Evolutionary conservation across 2,888 invertebrate species (phyloP).

Genomic region (Oscheius onirici): DNA sequence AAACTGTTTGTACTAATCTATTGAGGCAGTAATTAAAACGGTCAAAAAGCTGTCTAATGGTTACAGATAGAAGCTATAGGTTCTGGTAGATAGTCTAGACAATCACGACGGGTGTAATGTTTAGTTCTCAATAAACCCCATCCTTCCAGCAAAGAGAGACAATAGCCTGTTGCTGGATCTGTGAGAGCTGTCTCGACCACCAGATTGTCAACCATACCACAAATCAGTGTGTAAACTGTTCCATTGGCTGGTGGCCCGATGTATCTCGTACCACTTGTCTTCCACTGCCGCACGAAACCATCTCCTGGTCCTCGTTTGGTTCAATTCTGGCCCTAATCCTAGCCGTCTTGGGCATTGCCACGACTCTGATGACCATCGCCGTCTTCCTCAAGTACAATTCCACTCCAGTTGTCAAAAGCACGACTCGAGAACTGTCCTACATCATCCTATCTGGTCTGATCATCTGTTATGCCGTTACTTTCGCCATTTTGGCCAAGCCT

Average conservation of each 20-base stretch:
- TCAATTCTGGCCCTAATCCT: conserved; percentile 62
- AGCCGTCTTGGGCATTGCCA: conserved; percentile 77
- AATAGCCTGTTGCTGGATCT: conserved; percentile 83
- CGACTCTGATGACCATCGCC: conserved; percentile 82
- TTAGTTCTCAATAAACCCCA: conserved; percentile 59
- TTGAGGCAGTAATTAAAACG: too few species aligned
- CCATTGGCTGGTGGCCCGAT: conserved; percentile 79
- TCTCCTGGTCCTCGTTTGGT: conserved; percentile 54
- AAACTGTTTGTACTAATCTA: too few species aligned
- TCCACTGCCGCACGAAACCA: conserved; percentile 45
- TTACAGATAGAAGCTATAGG: too few species aligned
- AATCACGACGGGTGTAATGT: too few species aligned
- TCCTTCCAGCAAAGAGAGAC: conserved; percentile 65
- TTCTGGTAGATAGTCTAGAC: too few species aligned
- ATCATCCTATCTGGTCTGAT: conserved; percentile 82
- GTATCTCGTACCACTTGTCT: conserved; percentile 75
- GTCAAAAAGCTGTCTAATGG: too few species aligned
- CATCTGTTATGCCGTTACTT: conserved; percentile 91
- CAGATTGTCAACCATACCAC: conserved; percentile 77
- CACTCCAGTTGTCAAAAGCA: conserved; percentile 96
- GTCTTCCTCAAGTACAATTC: conserved; percentile 88
- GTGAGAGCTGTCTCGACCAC: conserved; percentile 79
- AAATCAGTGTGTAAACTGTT: conserved; percentile 78
- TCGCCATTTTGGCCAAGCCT: conserved; percentile 85
- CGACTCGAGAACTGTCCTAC: conserved; percentile 81